Evolutionary conservation across 2,797 vertebrate genomes (phyloP).

Genomic region (Sparus aurata): DNA sequence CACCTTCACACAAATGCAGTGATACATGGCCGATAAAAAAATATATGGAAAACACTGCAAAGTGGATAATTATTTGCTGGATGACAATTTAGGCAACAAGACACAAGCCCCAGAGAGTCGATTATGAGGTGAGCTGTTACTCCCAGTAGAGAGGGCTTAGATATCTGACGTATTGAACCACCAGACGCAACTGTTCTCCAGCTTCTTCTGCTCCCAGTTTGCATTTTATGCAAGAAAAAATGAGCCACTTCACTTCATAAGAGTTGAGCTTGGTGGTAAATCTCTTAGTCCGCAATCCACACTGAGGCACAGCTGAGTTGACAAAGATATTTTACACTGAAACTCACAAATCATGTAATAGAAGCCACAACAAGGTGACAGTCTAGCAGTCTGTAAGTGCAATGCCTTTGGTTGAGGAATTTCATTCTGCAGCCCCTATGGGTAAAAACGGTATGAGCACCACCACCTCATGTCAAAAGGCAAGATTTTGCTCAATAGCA

Average conservation of each 20-base stretch:
- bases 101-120: neutral
- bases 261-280: neutral
- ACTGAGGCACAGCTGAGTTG: neutral
- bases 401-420: neutral
- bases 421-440: too few species aligned
- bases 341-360: neutral
- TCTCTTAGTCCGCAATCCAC: neutral
- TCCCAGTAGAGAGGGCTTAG: conserved; percentile 16
- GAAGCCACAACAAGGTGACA: neutral
- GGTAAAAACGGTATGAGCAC: too few species aligned
- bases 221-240: conserved; percentile 15
- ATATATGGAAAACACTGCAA: conserved; percentile 5
- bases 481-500: too few species aligned
- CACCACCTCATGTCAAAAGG: too few species aligned
- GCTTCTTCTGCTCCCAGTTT: conserved; percentile 19
- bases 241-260: conserved; percentile 19
- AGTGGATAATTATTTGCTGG: conserved; percentile 23
- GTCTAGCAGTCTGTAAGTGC: neutral
- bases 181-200: conserved; percentile 20
- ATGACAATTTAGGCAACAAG: conserved; percentile 14
- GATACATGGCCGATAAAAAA: neutral
- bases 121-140: neutral
- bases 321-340: neutral
- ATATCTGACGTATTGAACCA: conserved; percentile 38
- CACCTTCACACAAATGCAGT: conserved; percentile 17